Conservation (phyloP, 1,140 invertebrate species). For the Caenorhabditis remanei region DNA sequence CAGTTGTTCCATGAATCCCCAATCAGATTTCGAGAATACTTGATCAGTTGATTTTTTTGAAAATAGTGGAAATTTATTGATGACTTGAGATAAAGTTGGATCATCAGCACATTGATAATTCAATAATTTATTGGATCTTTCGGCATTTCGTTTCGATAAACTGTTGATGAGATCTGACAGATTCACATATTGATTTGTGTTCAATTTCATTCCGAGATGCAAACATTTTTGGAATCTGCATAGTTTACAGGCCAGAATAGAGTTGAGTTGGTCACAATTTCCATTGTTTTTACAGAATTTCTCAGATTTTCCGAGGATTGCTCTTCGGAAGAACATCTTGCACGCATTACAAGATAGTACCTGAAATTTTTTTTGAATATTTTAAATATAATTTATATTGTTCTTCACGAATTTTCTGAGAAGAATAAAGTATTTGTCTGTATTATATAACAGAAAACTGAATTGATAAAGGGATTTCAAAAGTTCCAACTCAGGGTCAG, state of each 20-base stretch:
- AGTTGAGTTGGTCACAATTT: not conserved
- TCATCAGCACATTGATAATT: conserved; percentile 4
- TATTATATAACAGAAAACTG: no score
- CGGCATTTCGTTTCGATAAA: conserved; percentile 16
- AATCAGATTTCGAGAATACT: not conserved
- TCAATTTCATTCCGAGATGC: conserved; percentile 11
- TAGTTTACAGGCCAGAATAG: not conserved
- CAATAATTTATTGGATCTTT: conserved; percentile 6
- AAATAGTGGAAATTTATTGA: not conserved
- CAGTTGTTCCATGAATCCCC: conserved; percentile 50
- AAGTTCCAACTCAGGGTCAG: no score
- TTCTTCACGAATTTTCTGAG: no score
- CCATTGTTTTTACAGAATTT: conserved; percentile 11
- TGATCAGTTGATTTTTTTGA: not conserved
- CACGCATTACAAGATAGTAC: conserved; percentile 33
- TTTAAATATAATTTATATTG: no score
- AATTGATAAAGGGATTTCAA: no score
- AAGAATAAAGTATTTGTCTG: no score
- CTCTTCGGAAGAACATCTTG: conserved; percentile 46
- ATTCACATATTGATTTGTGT: conserved; percentile 36
- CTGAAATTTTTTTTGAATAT: not conserved
- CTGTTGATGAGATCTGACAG: not conserved
- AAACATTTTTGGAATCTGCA: conserved; percentile 27
- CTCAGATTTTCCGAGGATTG: conserved; percentile 26
- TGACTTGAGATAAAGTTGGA: not conserved